Conservation (phyloP, 2,797 vertebrate genomes). For the Gambelia wislizenii region DNA sequence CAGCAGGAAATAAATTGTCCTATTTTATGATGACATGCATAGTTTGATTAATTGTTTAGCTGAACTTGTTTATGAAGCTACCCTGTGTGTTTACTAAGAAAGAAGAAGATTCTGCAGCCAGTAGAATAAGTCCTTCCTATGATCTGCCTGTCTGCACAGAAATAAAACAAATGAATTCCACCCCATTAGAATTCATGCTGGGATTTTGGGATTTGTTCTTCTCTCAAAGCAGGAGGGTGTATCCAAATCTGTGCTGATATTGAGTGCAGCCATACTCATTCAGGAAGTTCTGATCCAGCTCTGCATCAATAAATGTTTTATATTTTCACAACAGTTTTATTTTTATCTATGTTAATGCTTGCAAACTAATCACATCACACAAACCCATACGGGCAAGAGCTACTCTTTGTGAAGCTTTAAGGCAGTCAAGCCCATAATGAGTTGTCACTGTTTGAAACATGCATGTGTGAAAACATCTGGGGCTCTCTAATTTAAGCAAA, state of each 20-base stretch:
- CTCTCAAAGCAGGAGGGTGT: neutral
- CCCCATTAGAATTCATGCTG: fast-evolving
- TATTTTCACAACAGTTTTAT: neutral
- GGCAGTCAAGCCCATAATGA: neutral
- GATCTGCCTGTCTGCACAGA: neutral
- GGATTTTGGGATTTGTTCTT: neutral
- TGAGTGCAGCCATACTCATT: neutral
- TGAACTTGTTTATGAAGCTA: neutral
- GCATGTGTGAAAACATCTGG: neutral
- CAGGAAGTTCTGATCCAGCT: neutral
- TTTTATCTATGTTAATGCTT: neutral
- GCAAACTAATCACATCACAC: neutral
- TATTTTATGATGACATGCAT: slow-evolving; percentile 2
- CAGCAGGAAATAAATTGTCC: slow-evolving; percentile 16
- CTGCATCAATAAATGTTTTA: neutral
- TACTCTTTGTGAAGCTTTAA: neutral
- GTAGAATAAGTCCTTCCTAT: neutral
- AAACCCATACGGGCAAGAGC: neutral
- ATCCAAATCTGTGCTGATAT: neutral
- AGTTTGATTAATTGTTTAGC: neutral
- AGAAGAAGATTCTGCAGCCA: neutral
- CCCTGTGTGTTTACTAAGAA: neutral
- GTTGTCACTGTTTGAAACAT: neutral
- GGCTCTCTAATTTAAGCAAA: neutral
- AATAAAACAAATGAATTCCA: neutral